Evolutionary conservation across 2,797 vertebrate species (phyloP).

Genomic region (Thalassophryne amazonica): DNA sequence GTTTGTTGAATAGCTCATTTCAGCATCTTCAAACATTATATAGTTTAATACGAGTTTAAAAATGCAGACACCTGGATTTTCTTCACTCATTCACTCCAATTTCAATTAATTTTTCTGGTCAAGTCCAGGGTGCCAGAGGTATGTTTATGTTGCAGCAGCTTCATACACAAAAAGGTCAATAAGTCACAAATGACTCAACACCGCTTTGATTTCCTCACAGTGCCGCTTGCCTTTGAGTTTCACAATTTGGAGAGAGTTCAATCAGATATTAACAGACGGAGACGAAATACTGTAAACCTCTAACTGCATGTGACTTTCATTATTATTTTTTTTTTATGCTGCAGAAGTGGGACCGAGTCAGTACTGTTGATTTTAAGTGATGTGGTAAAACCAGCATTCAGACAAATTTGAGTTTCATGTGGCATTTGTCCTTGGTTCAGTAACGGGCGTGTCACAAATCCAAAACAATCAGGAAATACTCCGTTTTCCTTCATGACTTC

Average conservation of each 20-base stretch:
- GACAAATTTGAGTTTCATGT: neutral
- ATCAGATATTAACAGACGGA: neutral
- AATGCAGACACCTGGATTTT: slow-evolving; percentile 41
- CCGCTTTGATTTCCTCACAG: neutral
- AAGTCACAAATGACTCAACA: neutral
- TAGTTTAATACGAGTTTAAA: no score
- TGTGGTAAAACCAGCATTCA: neutral
- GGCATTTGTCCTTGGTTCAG: slow-evolving; percentile 5
- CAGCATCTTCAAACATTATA: no score
- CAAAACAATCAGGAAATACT: slow-evolving; percentile 15
- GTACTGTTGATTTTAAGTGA: slow-evolving; percentile 3
- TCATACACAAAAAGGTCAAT: neutral
- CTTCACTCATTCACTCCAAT: no score
- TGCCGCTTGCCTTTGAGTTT: neutral
- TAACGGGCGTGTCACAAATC: slow-evolving; percentile 3
- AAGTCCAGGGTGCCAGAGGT: neutral
- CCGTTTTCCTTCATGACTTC: slow-evolving; percentile 6
- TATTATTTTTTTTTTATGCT: neutral
- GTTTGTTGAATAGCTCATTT: no score
- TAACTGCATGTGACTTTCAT: neutral
- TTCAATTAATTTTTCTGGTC: no score
- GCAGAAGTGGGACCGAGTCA: neutral
- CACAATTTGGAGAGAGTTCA: neutral
- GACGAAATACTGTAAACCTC: neutral
- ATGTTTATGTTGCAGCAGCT: neutral